These are phyloP conservation scores for Psilanteris sp. DNA, from an alignment of 1,140 invertebrate species.

Conservation along the genomic window DNA sequence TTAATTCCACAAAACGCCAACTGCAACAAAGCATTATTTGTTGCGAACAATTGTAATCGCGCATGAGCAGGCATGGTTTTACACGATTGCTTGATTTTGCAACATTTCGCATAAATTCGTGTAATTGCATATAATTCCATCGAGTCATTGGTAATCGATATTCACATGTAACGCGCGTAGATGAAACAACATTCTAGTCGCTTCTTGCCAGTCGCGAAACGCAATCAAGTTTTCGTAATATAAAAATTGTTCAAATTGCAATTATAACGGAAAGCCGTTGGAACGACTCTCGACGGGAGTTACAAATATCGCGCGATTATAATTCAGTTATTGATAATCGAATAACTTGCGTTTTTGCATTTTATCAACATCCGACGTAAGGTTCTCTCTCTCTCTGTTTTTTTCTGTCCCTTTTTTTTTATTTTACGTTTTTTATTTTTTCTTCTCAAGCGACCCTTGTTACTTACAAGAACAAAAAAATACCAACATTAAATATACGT, in stretches of 20 bases:
- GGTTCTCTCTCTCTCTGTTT: no score
- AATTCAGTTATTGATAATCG: no score
- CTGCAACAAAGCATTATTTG: not conserved
- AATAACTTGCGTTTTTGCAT: no score
- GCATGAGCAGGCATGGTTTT: not conserved
- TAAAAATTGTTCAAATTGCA: not conserved
- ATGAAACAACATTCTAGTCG: conserved; percentile 23
- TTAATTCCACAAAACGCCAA: not conserved
- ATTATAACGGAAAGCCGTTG: not conserved
- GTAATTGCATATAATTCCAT: conserved; percentile 34
- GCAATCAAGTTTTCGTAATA: conserved; percentile 11
- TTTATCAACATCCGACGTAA: no score
- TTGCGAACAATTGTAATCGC: not conserved
- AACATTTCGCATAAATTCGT: conserved; percentile 34
- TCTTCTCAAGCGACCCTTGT: no score
- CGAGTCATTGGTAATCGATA: conserved; percentile 42
- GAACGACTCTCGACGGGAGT: no score
- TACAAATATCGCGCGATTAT: no score
- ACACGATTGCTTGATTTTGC: conserved; percentile 11
- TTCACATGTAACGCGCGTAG: no score
- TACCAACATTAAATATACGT: not conserved
- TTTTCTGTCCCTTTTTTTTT: no score
- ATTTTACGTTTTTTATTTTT: not conserved
- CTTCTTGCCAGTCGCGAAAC: not conserved
- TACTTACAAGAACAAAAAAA: not conserved